Conservation (phyloP, 2,797 vertebrate species). For the Cyclopterus lumpus region DNA sequence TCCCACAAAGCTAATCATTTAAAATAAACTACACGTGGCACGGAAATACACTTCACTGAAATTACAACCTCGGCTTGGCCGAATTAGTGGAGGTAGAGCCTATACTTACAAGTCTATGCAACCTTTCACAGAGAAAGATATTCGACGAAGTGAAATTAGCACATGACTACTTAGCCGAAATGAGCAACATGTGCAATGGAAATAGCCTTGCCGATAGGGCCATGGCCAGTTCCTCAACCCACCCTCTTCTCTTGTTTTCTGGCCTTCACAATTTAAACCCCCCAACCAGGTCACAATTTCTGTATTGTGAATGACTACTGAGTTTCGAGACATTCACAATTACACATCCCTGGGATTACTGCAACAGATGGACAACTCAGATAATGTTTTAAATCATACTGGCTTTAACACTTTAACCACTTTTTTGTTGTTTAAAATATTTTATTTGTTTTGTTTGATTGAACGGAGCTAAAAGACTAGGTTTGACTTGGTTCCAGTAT, state of each 20-base stretch:
- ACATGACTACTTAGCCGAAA: too few relatives aligned
- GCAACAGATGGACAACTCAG: neutral
- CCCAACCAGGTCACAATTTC: slow-evolving; percentile 46
- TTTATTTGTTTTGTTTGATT: neutral
- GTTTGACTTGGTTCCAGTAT: too few relatives aligned
- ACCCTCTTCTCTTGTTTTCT: slow-evolving; percentile 58
- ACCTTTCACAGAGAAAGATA: too few relatives aligned
- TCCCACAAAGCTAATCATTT: too few relatives aligned
- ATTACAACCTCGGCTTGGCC: too few relatives aligned
- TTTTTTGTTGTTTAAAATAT: neutral
- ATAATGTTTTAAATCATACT: neutral
- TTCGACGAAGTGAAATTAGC: too few relatives aligned
- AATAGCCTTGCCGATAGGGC: neutral
- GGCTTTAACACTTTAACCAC: too few relatives aligned
- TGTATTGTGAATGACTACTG: slow-evolving; percentile 35
- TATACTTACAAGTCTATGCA: too few relatives aligned
- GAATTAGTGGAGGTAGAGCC: too few relatives aligned
- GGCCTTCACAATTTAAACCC: slow-evolving; percentile 37
- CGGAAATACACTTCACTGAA: too few relatives aligned
- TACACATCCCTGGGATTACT: neutral
- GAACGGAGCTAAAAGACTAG: neutral
- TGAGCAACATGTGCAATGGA: too few relatives aligned
- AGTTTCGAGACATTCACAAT: neutral
- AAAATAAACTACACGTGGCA: too few relatives aligned
- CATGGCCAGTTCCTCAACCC: slow-evolving; percentile 50